Conservation (phyloP, 1,140 invertebrate genomes). For the Pseudomyrmex gracilis region DNA sequence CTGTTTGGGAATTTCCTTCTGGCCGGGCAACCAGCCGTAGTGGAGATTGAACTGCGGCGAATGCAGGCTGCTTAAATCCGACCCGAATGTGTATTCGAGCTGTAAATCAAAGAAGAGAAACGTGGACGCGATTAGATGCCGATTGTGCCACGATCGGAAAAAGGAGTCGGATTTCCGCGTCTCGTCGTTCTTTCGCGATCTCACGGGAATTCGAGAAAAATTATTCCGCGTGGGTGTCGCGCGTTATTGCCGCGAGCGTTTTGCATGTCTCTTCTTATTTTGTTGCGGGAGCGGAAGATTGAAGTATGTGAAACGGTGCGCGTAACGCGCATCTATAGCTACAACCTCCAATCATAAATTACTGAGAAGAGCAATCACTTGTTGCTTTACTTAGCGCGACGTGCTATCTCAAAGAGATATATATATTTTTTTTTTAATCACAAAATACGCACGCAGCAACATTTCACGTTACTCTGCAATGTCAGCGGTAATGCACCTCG, state of each 20-base stretch:
- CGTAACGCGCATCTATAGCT: neutral
- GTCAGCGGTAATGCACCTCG: neutral
- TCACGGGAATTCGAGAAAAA: conserved; percentile 45
- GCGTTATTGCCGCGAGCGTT: conserved; percentile 31
- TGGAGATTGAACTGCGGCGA: conserved; percentile 83
- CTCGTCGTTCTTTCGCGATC: conserved; percentile 16
- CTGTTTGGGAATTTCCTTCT: conserved; percentile 84
- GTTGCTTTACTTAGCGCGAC: too few relatives aligned
- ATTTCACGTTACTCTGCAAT: neutral
- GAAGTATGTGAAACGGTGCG: conserved; percentile 20
- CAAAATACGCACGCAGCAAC: neutral
- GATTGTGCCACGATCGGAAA: neutral
- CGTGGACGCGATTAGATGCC: neutral
- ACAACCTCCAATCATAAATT: too few relatives aligned
- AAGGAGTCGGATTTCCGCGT: conserved; percentile 32
- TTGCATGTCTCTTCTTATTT: conserved; percentile 36
- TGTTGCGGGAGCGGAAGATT: neutral
- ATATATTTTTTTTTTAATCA: neutral
- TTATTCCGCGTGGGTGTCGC: conserved; percentile 47
- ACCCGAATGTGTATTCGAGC: conserved; percentile 86
- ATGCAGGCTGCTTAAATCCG: conserved; percentile 82
- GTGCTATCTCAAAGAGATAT: too few relatives aligned
- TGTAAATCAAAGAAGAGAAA: conserved; percentile 80
- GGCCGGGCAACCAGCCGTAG: conserved; percentile 86
- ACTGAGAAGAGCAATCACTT: too few relatives aligned